phyloP scores from a whole-genome alignment of 2,888 invertebrate species.

The Eulithis prunata region DNA sequence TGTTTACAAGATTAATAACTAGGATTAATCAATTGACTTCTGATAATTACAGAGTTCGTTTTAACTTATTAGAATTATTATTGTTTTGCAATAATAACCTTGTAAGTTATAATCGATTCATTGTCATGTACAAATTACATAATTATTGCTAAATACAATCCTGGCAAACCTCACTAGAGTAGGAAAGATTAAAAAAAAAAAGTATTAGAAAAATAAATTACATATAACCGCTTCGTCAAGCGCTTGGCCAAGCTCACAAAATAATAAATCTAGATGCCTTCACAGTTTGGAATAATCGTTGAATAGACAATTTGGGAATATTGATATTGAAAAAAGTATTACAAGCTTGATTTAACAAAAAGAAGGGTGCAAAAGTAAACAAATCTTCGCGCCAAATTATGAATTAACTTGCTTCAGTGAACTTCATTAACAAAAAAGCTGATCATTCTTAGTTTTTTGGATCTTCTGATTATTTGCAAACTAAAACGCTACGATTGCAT shows the following conservation, averaged over 20 bases:
- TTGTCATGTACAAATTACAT: slow-evolving; percentile 8
- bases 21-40: slow-evolving; percentile 19
- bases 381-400: neutral
- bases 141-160: neutral
- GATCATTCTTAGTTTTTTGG: slow-evolving; percentile 4
- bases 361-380: neutral
- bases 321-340: too few relatives aligned
- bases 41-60: slow-evolving; percentile 14
- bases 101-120: slow-evolving; percentile 1
- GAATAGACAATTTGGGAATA: too few relatives aligned
- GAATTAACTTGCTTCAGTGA: neutral
- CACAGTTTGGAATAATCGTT: too few relatives aligned
- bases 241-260: too few relatives aligned
- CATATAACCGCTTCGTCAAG: too few relatives aligned
- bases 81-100: slow-evolving; percentile 13
- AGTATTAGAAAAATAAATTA: too few relatives aligned
- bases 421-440: slow-evolving; percentile 2
- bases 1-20: slow-evolving; percentile 3
- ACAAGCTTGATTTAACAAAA: neutral
- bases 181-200: too few relatives aligned
- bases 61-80: slow-evolving; percentile 18
- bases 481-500: neutral
- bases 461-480: slow-evolving; percentile 1
- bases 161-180: too few relatives aligned
- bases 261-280: too few relatives aligned